Conservation (phyloP, 2,888 invertebrate genomes). For the Ennomos quercinarius region DNA sequence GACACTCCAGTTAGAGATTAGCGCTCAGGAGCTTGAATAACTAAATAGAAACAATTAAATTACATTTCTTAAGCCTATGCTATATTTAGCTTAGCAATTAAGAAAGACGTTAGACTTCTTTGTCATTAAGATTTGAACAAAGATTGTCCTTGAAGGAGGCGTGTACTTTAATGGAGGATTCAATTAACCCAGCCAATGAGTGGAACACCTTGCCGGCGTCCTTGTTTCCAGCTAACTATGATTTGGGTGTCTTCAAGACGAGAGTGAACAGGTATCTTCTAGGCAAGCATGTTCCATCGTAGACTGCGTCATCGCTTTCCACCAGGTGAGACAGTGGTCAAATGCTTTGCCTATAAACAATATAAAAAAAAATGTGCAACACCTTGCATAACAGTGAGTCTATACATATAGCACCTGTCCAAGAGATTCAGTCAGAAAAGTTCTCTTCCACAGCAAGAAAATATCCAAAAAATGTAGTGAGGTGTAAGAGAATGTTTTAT, state of each 20-base stretch:
- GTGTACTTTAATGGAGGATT: conserved; percentile 13
- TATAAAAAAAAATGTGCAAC: too few species aligned
- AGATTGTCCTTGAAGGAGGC: conserved; percentile 36
- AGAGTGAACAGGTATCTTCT: too few species aligned
- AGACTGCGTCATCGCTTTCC: too few species aligned
- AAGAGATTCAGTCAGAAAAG: background rate
- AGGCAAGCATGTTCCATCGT: too few species aligned
- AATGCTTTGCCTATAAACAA: too few species aligned
- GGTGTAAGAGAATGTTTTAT: too few species aligned
- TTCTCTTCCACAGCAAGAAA: too few species aligned
- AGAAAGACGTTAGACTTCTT: conserved; percentile 31
- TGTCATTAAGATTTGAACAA: conserved; percentile 40
- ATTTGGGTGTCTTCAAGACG: too few species aligned
- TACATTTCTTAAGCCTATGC: conserved; percentile 47
- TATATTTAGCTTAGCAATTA: conserved; percentile 55
- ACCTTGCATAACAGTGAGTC: background rate
- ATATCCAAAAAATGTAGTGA: too few species aligned
- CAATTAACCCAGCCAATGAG: conserved; percentile 21
- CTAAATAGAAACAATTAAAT: conserved; percentile 57
- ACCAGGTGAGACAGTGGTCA: too few species aligned
- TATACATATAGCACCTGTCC: conserved; percentile 16
- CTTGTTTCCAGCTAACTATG: too few species aligned
- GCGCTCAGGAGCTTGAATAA: conserved; percentile 51
- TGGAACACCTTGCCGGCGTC: too few species aligned
- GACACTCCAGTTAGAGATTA: conserved; percentile 53